Evolutionary conservation across 2,113 vertebrate species (phyloP).

Genomic region (Aptenodytes forsteri): DNA sequence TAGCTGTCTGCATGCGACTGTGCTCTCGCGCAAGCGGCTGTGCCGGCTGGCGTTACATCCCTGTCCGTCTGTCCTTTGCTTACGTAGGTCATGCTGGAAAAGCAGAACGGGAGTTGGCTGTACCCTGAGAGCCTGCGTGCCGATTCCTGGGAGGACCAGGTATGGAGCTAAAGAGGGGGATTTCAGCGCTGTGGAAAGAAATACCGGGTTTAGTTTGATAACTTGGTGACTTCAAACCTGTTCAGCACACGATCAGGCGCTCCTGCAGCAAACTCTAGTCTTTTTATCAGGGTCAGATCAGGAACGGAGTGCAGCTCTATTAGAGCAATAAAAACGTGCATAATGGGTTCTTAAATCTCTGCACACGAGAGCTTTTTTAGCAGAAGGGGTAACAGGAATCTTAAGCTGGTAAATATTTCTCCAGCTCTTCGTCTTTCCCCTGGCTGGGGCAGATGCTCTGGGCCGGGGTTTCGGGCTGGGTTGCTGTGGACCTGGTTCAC

Average conservation of each 20-base stretch:
- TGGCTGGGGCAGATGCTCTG: background rate
- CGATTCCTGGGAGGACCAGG: background rate
- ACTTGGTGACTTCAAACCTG: background rate
- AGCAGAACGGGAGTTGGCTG: slow-evolving; percentile 59
- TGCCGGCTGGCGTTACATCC: background rate
- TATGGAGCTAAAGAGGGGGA: background rate
- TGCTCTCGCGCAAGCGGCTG: background rate
- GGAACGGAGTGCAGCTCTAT: background rate
- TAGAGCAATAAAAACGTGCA: background rate
- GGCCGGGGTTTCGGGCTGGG: background rate
- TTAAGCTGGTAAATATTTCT: background rate
- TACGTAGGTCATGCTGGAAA: slow-evolving; percentile 36
- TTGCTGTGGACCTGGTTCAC: background rate
- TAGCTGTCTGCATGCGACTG: background rate
- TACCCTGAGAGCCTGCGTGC: background rate
- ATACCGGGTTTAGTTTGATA: rapidly evolving
- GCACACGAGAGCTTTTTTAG: rapidly evolving
- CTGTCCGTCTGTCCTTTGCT: background rate
- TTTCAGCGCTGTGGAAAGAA: background rate
- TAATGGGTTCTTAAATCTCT: background rate
- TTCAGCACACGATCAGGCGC: rapidly evolving
- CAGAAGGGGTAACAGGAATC: background rate
- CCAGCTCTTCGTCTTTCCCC: background rate
- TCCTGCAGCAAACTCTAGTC: background rate
- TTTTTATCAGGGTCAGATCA: background rate